Evolutionary conservation across 2,888 invertebrate species (phyloP).

Genomic region (Caenorhabditis afra): DNA sequence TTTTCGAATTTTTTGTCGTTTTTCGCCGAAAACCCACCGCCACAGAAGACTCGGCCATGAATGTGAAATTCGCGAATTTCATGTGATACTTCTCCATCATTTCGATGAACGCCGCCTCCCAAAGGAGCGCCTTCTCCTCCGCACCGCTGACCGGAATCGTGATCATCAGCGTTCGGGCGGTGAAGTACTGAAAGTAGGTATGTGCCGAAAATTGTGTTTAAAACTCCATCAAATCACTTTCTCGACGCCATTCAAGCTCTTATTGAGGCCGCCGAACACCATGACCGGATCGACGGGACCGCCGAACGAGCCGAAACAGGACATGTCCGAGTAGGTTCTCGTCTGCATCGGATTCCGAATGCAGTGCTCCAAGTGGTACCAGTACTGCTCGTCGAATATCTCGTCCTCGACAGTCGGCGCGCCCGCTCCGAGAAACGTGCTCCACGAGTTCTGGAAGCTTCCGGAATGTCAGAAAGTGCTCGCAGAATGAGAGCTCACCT

Average conservation of each 20-base stretch:
- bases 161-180: conserved; percentile 23
- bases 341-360: conserved; percentile 19
- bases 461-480: too few species aligned
- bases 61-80: conserved; percentile 18
- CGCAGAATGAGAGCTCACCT: conserved; percentile 8
- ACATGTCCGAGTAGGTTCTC: conserved; percentile 18
- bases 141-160: conserved; percentile 12
- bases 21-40: conserved; percentile 11
- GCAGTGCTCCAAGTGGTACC: conserved; percentile 27
- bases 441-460: conserved; percentile 32
- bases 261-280: conserved; percentile 21
- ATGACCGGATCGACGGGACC: conserved; percentile 39
- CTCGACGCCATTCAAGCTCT: conserved; percentile 8
- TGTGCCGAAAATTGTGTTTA: not conserved
- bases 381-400: conserved; percentile 21
- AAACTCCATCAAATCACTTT: not conserved
- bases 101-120: conserved; percentile 42
- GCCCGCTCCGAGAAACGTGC: conserved; percentile 2
- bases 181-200: conserved; percentile 25
- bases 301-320: conserved; percentile 49
- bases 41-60: conserved; percentile 49
- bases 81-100: conserved; percentile 17
- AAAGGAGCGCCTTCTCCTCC: conserved; percentile 6
- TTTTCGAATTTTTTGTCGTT: not conserved
- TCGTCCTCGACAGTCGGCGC: conserved; percentile 13